phyloP scores from a whole-genome alignment of 2,797 vertebrate species.

The Columba guinea region DNA sequence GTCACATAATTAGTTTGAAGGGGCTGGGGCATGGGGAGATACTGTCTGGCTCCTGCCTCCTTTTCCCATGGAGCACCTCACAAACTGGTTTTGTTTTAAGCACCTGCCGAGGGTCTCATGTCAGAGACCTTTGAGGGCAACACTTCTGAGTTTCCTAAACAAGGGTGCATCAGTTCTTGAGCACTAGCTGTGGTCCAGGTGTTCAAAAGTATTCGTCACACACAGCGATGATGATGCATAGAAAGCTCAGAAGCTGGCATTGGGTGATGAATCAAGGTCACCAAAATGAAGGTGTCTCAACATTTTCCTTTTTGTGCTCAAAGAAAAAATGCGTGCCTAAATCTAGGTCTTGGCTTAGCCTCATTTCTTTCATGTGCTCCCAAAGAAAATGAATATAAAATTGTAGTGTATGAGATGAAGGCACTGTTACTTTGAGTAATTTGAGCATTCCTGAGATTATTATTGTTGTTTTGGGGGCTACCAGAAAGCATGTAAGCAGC shows the following conservation, averaged over 20 bases:
- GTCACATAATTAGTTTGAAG: background rate
- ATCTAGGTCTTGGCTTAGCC: background rate
- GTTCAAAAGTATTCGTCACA: background rate
- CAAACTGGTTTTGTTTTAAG: background rate
- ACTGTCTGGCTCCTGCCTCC: background rate
- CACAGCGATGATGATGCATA: background rate
- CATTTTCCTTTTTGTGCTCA: background rate
- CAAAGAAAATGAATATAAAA: background rate
- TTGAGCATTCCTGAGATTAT: background rate
- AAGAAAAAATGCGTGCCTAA: background rate
- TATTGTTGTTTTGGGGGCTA: background rate
- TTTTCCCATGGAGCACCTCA: background rate
- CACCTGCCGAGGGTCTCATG: background rate
- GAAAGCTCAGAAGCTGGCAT: background rate
- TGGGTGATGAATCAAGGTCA: background rate
- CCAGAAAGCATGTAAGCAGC: background rate
- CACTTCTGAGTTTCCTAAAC: fast-evolving
- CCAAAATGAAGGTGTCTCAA: background rate
- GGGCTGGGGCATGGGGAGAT: background rate
- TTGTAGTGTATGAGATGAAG: background rate
- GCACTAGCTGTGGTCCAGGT: fast-evolving
- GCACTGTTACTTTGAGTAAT: background rate
- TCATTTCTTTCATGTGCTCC: background rate
- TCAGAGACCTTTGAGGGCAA: background rate
- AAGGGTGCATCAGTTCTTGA: background rate